Base-by-base conservation (phyloP, 2,113 vertebrate species). In the Lamprotornis superbus region DNA sequence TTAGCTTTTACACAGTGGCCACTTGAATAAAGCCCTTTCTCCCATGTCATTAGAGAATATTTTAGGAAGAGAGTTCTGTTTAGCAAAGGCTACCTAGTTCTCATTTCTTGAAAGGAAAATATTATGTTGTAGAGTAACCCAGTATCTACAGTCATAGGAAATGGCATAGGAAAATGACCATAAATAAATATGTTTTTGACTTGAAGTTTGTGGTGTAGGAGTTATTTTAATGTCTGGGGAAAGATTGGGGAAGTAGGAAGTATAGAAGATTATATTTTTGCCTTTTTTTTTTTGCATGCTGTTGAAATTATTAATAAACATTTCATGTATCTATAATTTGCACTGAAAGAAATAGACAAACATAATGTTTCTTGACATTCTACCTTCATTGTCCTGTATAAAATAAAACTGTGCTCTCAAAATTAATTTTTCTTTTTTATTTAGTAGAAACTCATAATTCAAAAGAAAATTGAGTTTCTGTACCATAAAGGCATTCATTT, bases 81-180 rank as follows among this genome's bases (percentile, higher is more conserved):
- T 82, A 89, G 75, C 55, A 93, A 82, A 89, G 37, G 20, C 24
- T 25, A 77, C 28, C 5, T 87, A 77, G 64, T 90, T 83, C 92
- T 95, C 52, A 23, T 90, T 92, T 97, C 88, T 96, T 92, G 87
- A 96, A 94, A 95, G 92, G 95, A 87, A 96, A 93, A 81, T 92
- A 77, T 47, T 81, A 10, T 83, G 8, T n/a, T 78, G 65, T 31
- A 93, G 40, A 30, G 23, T 67, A 74, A 88, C 52, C 4, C 52
- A 78, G 17, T 13, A 50, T 80, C 44, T 83, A 37, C 49, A 86
- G 79, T 92, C 76, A 84, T 69, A 90, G 79, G 87, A 97, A 93
- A 93, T 0, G 2, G 68, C 27, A 94, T 81, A 91, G 84, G 90
- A 92, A 97, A 95, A 95, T 95, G 39, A 74, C 95, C 64, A 44